Conservation (phyloP, 1,140 invertebrate species). For the Aradophagus sp. region DNA sequence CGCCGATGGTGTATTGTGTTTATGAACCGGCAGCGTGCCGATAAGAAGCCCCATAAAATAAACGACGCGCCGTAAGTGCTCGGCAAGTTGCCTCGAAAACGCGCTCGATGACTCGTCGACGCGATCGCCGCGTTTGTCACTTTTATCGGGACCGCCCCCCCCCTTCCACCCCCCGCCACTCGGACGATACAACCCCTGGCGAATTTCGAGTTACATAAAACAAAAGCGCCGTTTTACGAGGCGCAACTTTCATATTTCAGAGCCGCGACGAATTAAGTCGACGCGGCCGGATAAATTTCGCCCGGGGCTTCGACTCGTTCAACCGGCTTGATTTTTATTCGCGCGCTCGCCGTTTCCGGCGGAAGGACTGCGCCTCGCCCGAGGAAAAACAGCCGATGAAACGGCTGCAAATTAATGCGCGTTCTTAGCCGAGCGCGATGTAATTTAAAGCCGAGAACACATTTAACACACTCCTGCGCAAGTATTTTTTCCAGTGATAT, state of each 20-base stretch:
- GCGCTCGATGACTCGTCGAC: conserved; percentile 60
- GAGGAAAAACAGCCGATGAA: no score
- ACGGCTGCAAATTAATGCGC: no score
- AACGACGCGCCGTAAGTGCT: conserved; percentile 68
- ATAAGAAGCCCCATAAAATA: conserved; percentile 72
- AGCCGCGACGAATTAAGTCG: conserved; percentile 24
- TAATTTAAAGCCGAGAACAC: no score
- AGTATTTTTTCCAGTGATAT: no score
- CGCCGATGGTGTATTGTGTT: conserved; percentile 63
- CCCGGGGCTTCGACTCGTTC: background rate
- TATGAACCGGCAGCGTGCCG: conserved; percentile 69
- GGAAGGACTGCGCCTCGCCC: no score
- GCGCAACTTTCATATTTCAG: conserved; percentile 36
- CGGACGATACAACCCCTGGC: conserved; percentile 33
- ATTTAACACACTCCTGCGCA: no score
- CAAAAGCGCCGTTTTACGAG: no score
- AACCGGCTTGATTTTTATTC: no score
- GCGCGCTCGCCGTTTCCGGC: no score
- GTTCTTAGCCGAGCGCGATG: no score
- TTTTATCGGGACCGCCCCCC: conserved; percentile 61
- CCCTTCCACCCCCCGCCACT: conserved; percentile 16
- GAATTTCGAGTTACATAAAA: conserved; percentile 50
- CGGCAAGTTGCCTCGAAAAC: conserved; percentile 54
- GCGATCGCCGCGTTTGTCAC: conserved; percentile 62
- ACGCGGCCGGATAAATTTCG: conserved; percentile 10